These are phyloP conservation scores for Mungos mungo DNA, from an alignment of 2,113 vertebrate species.

Conservation along the genomic window DNA sequence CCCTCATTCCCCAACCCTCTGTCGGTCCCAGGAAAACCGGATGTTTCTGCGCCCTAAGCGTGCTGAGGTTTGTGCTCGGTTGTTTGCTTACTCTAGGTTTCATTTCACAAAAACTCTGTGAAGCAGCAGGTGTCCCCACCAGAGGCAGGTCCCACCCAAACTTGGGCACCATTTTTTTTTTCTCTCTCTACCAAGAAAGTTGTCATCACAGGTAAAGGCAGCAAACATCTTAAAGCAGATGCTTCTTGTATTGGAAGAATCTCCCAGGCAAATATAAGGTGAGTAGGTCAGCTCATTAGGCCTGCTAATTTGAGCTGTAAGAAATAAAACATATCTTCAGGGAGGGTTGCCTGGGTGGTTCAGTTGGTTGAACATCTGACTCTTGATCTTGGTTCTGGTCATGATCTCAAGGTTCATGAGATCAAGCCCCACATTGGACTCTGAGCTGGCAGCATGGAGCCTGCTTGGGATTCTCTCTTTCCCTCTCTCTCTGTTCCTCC, in stretches of 20 bases:
- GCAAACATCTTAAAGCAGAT: neutral
- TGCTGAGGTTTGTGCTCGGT: neutral
- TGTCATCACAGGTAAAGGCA: neutral
- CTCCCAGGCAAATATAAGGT: neutral
- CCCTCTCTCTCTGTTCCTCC: too few relatives aligned
- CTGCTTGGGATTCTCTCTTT: too few relatives aligned
- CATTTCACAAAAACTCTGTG: neutral
- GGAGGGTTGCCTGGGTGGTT: neutral
- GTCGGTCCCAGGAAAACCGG: neutral
- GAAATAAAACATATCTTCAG: neutral
- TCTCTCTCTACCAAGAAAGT: neutral
- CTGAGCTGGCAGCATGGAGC: too few relatives aligned
- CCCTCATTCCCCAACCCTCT: neutral
- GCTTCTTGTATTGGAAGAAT: neutral
- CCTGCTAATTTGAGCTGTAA: neutral
- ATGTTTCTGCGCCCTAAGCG: neutral
- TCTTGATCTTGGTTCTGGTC: too few relatives aligned
- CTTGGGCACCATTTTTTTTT: neutral
- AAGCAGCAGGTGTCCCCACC: neutral
- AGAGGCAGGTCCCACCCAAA: neutral
- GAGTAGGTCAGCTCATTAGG: neutral
- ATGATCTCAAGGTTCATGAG: too few relatives aligned
- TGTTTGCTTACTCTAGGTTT: neutral
- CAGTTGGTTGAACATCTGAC: too few relatives aligned
- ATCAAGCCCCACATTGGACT: rapidly evolving